Percentiles rank a stretch among this genome's conserved stretches.
Evolutionary conservation across 2,888 invertebrate genomes (phyloP).

Genomic region (Eutolmus rufibarbis): DNA sequence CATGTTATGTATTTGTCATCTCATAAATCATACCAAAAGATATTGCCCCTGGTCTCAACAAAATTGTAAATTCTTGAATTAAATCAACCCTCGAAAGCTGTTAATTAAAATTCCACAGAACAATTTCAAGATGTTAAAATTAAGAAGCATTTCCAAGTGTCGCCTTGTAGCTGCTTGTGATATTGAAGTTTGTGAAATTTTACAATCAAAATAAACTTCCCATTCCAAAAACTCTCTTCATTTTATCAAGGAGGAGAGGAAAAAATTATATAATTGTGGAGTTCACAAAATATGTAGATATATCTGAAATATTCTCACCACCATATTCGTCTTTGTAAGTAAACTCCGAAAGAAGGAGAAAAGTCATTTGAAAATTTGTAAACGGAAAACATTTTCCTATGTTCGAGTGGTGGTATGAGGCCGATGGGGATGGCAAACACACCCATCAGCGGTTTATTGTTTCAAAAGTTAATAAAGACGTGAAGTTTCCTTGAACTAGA

Average conservation of each 20-base stretch:
- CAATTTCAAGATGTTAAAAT: slow-evolving; percentile 12
- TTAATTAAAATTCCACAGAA: background rate
- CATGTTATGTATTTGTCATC: too few relatives aligned
- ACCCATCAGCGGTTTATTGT: slow-evolving; percentile 41
- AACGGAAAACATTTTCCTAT: slow-evolving; percentile 37
- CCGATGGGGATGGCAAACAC: slow-evolving; percentile 9
- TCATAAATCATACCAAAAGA: too few relatives aligned
- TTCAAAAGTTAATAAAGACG: slow-evolving; percentile 41
- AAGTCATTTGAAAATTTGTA: slow-evolving; percentile 35
- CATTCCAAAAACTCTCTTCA: background rate
- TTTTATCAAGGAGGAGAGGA: background rate
- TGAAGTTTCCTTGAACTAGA: slow-evolving; percentile 37
- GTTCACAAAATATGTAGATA: slow-evolving; percentile 23
- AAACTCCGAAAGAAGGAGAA: slow-evolving; percentile 25
- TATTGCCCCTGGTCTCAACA: too few relatives aligned
- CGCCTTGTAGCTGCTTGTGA: slow-evolving; percentile 37
- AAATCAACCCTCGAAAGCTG: background rate
- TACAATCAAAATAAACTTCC: slow-evolving; percentile 31
- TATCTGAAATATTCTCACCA: background rate
- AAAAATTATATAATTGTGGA: slow-evolving; percentile 17
- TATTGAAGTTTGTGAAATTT: slow-evolving; percentile 30
- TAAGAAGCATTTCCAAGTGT: slow-evolving; percentile 16
- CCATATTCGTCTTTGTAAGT: background rate
- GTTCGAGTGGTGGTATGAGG: background rate
- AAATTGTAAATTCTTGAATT: too few relatives aligned